phyloP scores from a whole-genome alignment of 2,888 invertebrate species.

The Orchesellides sinensis region DNA sequence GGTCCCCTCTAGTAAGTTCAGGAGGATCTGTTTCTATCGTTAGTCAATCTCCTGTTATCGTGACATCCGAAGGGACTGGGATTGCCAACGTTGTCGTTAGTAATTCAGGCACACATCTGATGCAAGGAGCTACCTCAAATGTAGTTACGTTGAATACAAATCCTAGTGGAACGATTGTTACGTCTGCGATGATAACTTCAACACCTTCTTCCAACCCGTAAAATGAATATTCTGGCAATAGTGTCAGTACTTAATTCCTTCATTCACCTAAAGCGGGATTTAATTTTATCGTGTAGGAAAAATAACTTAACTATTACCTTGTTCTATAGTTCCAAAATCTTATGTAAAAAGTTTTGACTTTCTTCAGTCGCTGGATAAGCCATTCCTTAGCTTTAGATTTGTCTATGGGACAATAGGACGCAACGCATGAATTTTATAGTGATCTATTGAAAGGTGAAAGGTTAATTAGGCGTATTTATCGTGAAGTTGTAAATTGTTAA shows the following conservation, averaged over 20 bases:
- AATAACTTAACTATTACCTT: no score
- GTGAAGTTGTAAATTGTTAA: neutral
- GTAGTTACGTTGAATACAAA: neutral
- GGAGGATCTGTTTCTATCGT: slow-evolving; percentile 31
- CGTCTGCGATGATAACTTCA: neutral
- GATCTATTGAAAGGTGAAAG: no score
- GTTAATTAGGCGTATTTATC: neutral
- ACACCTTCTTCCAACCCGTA: neutral
- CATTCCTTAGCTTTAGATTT: no score
- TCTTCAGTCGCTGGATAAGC: no score
- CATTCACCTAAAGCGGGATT: neutral
- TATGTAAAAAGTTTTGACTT: no score
- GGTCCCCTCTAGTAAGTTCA: slow-evolving; percentile 21
- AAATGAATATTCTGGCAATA: no score
- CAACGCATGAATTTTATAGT: no score
- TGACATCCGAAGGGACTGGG: slow-evolving; percentile 12
- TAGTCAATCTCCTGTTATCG: slow-evolving; percentile 24
- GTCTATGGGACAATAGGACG: no score
- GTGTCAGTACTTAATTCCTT: no score
- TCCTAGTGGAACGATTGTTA: neutral
- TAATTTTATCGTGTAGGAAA: neutral
- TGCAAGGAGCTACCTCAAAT: neutral
- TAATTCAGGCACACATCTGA: neutral
- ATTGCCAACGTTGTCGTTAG: neutral
- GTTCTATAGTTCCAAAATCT: no score